A percentile compares a stretch with the other conserved stretches of the same genome.
Evolutionary conservation across 2,113 vertebrate genomes (phyloP).

Genomic region (Lanius collurio): DNA sequence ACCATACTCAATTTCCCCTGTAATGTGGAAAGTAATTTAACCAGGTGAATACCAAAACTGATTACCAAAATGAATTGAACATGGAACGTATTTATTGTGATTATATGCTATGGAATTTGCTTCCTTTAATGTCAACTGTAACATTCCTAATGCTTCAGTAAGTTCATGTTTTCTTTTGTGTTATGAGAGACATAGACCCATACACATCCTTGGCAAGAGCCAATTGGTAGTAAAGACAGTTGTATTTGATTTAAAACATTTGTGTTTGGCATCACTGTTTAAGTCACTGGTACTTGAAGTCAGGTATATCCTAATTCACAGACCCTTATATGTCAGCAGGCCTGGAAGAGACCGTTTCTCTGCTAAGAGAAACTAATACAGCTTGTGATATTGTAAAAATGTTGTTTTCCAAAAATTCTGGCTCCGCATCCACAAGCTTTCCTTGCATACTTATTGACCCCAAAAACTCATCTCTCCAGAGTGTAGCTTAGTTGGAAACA

Average conservation of each 20-base stretch:
- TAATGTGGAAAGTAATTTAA: background rate
- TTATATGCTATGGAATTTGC: background rate
- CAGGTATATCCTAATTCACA: background rate
- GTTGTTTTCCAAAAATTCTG: background rate
- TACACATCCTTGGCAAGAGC: background rate
- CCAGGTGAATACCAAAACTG: background rate
- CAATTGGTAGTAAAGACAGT: background rate
- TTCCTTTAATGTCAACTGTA: background rate
- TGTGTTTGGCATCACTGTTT: background rate
- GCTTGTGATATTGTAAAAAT: background rate
- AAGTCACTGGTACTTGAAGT: background rate
- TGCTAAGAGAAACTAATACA: background rate
- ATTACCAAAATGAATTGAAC: background rate
- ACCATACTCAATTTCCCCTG: background rate
- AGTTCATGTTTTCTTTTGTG: background rate
- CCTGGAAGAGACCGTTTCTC: background rate
- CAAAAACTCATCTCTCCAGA: background rate
- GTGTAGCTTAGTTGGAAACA: background rate
- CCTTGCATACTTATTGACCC: background rate
- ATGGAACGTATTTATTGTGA: background rate
- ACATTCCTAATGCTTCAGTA: background rate
- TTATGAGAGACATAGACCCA: background rate
- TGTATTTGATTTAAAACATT: background rate
- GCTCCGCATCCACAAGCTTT: background rate
- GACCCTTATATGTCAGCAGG: background rate